Percentiles rank a stretch among this genome's conserved stretches.
These are phyloP conservation scores for Palythoa caribaeorum DNA, from an alignment of 92 coral and sea anemone genomes.

Conservation along the genomic window DNA sequence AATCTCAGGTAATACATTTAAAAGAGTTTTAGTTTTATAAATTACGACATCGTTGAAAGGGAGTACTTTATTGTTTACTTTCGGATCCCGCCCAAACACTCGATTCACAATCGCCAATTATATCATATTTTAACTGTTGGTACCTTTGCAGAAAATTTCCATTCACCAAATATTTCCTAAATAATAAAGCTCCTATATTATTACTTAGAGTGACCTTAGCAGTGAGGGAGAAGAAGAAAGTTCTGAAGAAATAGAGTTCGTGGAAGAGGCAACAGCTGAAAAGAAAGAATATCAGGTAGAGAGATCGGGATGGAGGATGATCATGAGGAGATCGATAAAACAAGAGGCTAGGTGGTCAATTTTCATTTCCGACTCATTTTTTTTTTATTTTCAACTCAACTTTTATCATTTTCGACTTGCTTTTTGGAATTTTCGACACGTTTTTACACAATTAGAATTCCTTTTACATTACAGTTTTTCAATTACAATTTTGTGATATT, in stretches of 20 bases:
- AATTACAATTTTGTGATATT: no score
- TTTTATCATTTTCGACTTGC: no score
- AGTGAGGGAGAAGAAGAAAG: slow-evolving; percentile 47
- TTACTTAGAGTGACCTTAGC: slow-evolving; percentile 51
- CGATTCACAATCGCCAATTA: neutral
- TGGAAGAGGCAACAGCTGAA: slow-evolving; percentile 31
- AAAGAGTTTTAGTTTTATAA: slow-evolving; percentile 23
- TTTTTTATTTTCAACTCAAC: no score
- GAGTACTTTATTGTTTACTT: neutral
- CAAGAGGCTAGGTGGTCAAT: no score
- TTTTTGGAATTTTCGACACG: no score
- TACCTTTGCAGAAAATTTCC: neutral
- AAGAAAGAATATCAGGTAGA: slow-evolving; percentile 39
- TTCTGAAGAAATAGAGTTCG: slow-evolving; percentile 27
- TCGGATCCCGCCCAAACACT: no score
- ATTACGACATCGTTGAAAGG: no score
- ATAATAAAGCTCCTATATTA: slow-evolving; percentile 15
- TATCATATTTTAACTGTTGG: neutral
- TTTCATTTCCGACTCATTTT: no score
- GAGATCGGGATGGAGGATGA: slow-evolving; percentile 47
- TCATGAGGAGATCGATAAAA: slow-evolving; percentile 28
- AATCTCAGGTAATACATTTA: slow-evolving; percentile 38
- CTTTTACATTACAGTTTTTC: no score
- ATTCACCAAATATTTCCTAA: neutral
- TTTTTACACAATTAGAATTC: no score